phyloP scores from a whole-genome alignment of 2,113 vertebrate genomes.

The Pleuronectes platessa region DNA sequence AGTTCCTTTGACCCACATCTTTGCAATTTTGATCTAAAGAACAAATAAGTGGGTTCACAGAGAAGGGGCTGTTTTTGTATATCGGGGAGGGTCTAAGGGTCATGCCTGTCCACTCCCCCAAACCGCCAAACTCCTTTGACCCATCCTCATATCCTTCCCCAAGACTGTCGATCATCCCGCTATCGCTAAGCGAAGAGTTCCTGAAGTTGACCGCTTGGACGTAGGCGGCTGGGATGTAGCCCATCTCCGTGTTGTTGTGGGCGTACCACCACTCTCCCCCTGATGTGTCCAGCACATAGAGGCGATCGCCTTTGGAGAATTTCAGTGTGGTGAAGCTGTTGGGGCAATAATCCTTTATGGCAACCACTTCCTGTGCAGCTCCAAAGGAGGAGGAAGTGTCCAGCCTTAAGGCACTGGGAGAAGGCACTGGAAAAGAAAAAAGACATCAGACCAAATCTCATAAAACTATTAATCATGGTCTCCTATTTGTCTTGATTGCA shows the following conservation, averaged over 20 bases:
- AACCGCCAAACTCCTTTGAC: constrained; percentile 86
- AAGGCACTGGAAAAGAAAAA: constrained; percentile 88
- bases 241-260: constrained; percentile 98
- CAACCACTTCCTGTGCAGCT: constrained; percentile 92
- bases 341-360: constrained; percentile 95
- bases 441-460: neutral
- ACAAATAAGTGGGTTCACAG: constrained; percentile 87
- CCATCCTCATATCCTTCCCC: constrained; percentile 88
- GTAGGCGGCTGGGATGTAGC: constrained; percentile 95
- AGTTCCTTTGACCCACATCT: constrained; percentile 66
- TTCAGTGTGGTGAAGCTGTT: constrained; percentile 95
- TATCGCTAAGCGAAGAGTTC: constrained; percentile 91
- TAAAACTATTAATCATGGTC: neutral
- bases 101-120: constrained; percentile 86
- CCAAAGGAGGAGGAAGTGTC: constrained; percentile 88
- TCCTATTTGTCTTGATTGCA: constrained; percentile 1
- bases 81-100: constrained; percentile 70
- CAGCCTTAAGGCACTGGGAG: constrained; percentile 93
- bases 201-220: constrained; percentile 90
- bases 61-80: constrained; percentile 85
- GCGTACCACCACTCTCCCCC: constrained; percentile 99
- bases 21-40: constrained; percentile 68
- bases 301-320: constrained; percentile 94
- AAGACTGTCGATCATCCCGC: constrained; percentile 91
- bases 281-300: constrained; percentile 93